Evolutionary conservation across 2,113 vertebrate species (phyloP).

Genomic region (Phodopus roborovskii): DNA sequence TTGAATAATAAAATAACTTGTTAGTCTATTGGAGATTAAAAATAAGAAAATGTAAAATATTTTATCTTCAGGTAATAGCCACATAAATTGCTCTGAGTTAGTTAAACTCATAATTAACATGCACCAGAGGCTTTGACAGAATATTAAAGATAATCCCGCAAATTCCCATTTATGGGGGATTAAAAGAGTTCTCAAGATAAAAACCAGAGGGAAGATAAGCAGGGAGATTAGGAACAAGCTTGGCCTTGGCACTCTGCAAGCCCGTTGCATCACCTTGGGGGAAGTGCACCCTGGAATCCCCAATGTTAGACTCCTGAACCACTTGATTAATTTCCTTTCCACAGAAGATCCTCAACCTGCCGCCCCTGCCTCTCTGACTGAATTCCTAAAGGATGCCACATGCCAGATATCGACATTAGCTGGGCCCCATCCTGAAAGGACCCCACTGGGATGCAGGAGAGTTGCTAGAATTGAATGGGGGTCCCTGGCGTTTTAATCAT

Average conservation of each 20-base stretch:
- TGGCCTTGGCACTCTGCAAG: background rate
- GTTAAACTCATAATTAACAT: conserved; percentile 83
- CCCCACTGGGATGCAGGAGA: background rate
- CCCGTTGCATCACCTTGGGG: background rate
- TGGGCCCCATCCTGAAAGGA: background rate
- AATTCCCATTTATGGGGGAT: background rate
- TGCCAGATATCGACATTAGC: background rate
- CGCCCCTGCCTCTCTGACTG: background rate
- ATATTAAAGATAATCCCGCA: conserved; percentile 54
- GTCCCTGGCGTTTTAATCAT: background rate
- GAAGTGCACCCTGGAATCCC: background rate
- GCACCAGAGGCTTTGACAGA: conserved; percentile 58
- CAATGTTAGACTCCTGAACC: background rate
- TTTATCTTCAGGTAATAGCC: conserved; percentile 84
- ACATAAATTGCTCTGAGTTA: conserved; percentile 84
- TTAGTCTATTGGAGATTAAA: conserved; percentile 86
- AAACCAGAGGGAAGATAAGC: background rate
- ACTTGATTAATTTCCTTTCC: background rate
- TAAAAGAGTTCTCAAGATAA: background rate
- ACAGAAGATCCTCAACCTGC: background rate
- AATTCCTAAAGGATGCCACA: background rate
- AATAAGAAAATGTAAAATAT: conserved; percentile 81
- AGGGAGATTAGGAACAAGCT: background rate
- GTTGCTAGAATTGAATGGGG: background rate
- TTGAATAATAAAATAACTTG: conserved; percentile 89